phyloP scores from a whole-genome alignment of 1,140 invertebrate species.

The Trichonephila clavipes region DNA sequence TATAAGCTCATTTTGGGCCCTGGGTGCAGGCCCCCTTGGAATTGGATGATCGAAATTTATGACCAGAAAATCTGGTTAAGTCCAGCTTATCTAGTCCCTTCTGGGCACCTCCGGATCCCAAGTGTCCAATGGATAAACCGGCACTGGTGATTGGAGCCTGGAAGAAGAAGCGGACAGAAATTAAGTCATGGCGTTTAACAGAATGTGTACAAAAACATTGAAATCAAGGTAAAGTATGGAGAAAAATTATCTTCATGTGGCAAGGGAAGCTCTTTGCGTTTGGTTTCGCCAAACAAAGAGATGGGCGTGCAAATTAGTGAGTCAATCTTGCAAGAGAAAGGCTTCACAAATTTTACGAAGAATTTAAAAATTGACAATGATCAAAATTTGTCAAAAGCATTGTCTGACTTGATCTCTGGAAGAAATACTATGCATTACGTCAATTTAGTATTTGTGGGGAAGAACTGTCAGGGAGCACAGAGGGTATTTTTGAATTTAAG shows the following conservation, averaged over 20 bases:
- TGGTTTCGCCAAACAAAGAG: not conserved
- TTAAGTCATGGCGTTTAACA: not conserved
- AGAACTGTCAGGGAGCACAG: not conserved
- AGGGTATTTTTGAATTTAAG: not conserved
- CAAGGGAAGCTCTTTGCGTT: not conserved
- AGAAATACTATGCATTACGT: not conserved
- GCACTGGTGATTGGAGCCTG: not conserved
- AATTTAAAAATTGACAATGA: not conserved
- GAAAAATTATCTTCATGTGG: not conserved
- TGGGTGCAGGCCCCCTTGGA: no score
- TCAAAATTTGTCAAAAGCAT: not conserved
- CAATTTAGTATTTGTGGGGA: constrained; percentile 19
- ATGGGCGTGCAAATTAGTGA: not conserved
- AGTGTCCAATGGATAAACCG: no score
- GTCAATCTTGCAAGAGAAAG: not conserved
- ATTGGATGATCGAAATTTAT: no score
- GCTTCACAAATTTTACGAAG: not conserved
- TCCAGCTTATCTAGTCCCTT: no score
- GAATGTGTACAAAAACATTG: constrained; percentile 4
- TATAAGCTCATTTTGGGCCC: no score
- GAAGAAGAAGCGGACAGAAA: not conserved
- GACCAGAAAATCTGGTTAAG: no score
- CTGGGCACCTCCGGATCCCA: no score
- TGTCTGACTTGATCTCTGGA: not conserved
- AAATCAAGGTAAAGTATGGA: not conserved